A percentile compares a stretch with the other conserved stretches of the same genome.
phyloP scores from a whole-genome alignment of 2,888 invertebrate genomes.

The Ryuthela nishihirai region DNA sequence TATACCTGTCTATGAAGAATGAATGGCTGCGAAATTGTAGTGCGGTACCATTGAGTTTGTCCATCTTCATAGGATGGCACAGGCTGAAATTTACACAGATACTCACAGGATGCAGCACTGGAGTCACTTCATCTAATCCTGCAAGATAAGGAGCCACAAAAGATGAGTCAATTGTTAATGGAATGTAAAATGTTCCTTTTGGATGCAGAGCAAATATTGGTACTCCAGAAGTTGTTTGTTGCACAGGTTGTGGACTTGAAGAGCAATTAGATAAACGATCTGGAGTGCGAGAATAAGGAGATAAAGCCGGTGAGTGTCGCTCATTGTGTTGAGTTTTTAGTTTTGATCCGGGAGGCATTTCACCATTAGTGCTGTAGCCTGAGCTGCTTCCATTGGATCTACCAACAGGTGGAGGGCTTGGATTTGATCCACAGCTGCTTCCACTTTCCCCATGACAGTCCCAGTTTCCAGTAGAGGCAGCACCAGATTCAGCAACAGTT shows the following conservation, averaged over 20 bases:
- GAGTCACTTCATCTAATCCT: conserved; percentile 42
- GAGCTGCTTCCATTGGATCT: conserved; percentile 31
- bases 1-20: conserved; percentile 18
- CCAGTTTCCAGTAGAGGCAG: conserved; percentile 4
- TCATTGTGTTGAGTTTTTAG: conserved; percentile 6
- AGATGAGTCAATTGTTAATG: conserved; percentile 70
- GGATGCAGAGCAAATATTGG: conserved; percentile 88
- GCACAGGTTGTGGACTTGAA: conserved; percentile 22
- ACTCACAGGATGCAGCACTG: conserved; percentile 77
- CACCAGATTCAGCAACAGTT: neutral
- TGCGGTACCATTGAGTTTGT: conserved; percentile 5
- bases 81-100: conserved; percentile 63
- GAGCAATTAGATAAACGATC: conserved; percentile 13
- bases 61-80: conserved; percentile 20
- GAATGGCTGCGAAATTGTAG: conserved; percentile 11
- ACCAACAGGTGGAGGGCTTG: conserved; percentile 25
- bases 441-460: conserved; percentile 25
- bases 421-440: conserved; percentile 36
- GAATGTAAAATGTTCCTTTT: conserved; percentile 83
- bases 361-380: conserved; percentile 34
- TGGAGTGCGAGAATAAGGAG: conserved; percentile 16
- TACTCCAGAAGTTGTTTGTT: conserved; percentile 57
- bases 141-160: conserved; percentile 64
- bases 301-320: conserved; percentile 13
- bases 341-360: conserved; percentile 19